Conservation (phyloP, 2,888 invertebrate species). For the Aphodius sticticus region DNA sequence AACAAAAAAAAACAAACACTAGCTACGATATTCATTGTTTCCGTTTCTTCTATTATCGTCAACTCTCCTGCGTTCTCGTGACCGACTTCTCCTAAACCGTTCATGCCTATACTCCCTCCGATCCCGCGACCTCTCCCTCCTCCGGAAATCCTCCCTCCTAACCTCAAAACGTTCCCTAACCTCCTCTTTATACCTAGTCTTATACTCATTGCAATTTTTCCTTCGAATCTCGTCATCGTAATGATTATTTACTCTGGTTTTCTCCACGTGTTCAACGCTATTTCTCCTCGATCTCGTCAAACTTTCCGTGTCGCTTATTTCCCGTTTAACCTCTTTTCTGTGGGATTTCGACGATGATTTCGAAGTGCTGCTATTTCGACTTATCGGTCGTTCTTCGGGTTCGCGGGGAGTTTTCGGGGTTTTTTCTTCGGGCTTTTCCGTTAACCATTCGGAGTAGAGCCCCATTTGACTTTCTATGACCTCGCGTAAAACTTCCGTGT, state of each 20-base stretch:
- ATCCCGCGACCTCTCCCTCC: not conserved
- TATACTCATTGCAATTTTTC: not conserved
- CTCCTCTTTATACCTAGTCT: slow-evolving; percentile 6
- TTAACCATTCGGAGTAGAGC: slow-evolving; percentile 52
- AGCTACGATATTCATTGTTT: slow-evolving; percentile 5
- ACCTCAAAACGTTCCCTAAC: not conserved
- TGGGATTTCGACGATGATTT: slow-evolving; percentile 22
- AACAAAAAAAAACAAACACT: slow-evolving; percentile 10
- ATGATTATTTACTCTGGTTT: not conserved
- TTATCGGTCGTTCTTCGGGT: slow-evolving; percentile 10
- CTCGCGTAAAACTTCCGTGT: slow-evolving; percentile 67
- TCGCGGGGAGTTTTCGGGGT: not conserved
- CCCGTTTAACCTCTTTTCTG: slow-evolving; percentile 15
- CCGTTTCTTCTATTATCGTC: slow-evolving; percentile 13
- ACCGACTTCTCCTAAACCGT: slow-evolving; percentile 16
- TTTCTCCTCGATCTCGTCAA: slow-evolving; percentile 22
- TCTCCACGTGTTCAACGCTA: slow-evolving; percentile 22
- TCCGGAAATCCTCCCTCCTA: slow-evolving; percentile 6
- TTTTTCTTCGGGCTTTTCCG: slow-evolving; percentile 7
- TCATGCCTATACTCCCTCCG: slow-evolving; percentile 9
- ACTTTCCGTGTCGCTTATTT: slow-evolving; percentile 24
- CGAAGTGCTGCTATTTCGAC: slow-evolving; percentile 28
- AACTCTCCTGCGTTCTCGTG: slow-evolving; percentile 9
- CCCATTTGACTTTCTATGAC: slow-evolving; percentile 67
- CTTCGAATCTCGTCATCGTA: not conserved